Percentiles rank a stretch among this genome's conserved stretches.
phyloP scores from a whole-genome alignment of 2,113 vertebrate species.

The Rhodinocichla rosea region DNA sequence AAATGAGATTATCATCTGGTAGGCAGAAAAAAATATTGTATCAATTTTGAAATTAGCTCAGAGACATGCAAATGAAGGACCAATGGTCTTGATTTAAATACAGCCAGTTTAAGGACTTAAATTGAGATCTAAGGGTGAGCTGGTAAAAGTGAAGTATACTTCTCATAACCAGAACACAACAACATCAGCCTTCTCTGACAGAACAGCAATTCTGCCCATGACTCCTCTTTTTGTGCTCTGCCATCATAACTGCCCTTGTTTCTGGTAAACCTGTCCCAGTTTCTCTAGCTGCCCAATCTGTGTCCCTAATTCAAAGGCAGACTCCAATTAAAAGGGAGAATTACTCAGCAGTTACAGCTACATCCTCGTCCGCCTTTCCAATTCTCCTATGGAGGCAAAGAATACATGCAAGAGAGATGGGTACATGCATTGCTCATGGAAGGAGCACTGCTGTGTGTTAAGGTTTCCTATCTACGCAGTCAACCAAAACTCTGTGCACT shows the following conservation, averaged over 20 bases:
- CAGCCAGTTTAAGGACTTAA: background rate
- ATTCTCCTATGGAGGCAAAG: background rate
- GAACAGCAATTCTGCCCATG: background rate
- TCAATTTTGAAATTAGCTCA: background rate
- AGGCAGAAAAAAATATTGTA: background rate
- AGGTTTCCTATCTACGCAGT: background rate
- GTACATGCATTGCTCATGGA: accelerated
- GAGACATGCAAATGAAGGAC: background rate
- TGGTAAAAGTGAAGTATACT: background rate
- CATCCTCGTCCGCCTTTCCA: background rate
- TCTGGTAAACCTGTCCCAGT: background rate
- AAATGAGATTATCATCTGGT: background rate
- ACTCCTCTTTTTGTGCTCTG: background rate
- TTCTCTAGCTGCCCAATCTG: background rate
- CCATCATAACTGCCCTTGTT: background rate
- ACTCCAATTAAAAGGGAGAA: background rate
- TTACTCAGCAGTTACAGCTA: background rate
- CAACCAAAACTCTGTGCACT: background rate
- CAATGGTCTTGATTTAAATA: background rate
- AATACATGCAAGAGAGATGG: accelerated
- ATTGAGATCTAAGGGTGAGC: background rate
- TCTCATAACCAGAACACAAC: background rate
- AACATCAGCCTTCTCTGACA: background rate
- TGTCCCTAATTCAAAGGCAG: background rate
- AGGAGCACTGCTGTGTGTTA: background rate